Evolutionary conservation across 2,888 invertebrate species (phyloP).

Genomic region (Tetragonula carbonaria): DNA sequence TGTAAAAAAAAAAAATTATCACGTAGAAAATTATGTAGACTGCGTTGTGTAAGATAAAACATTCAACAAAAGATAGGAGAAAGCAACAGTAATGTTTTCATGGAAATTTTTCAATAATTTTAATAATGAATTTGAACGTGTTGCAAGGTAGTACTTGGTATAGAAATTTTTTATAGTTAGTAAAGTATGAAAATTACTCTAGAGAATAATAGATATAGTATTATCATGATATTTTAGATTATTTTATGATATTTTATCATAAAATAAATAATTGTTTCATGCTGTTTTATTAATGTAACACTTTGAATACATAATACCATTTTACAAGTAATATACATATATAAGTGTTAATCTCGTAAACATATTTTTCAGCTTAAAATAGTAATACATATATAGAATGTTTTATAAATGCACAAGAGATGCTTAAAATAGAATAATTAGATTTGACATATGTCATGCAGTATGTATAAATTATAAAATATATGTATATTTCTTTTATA

Average conservation of each 20-base stretch:
- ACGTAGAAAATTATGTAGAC: slow-evolving; percentile 39
- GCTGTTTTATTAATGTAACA: slow-evolving; percentile 34
- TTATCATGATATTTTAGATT: slow-evolving; percentile 14
- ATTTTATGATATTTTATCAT: not conserved
- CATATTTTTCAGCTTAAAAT: slow-evolving; percentile 38
- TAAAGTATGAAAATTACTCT: slow-evolving; percentile 14
- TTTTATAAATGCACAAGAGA: slow-evolving; percentile 40
- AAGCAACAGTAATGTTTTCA: slow-evolving; percentile 39
- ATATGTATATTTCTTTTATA: slow-evolving; percentile 24
- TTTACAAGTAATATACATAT: slow-evolving; percentile 28
- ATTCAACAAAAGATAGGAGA: slow-evolving; percentile 19
- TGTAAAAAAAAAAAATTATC: slow-evolving; percentile 28
- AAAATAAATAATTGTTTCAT: slow-evolving; percentile 28
- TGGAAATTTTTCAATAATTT: slow-evolving; percentile 22
- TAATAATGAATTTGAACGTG: slow-evolving; percentile 16
- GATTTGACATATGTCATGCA: slow-evolving; percentile 12
- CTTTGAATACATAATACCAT: slow-evolving; percentile 27
- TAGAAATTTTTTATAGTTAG: slow-evolving; percentile 7
- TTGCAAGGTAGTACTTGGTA: slow-evolving; percentile 24
- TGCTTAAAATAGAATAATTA: slow-evolving; percentile 38
- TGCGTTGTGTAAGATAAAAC: slow-evolving; percentile 47
- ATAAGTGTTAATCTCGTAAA: slow-evolving; percentile 19
- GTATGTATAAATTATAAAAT: slow-evolving; percentile 18
- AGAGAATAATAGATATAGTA: slow-evolving; percentile 3
- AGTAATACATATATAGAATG: slow-evolving; percentile 31